A percentile compares a stretch with the other conserved stretches of the same genome.
These are phyloP conservation scores for Dorcus hopei DNA, from an alignment of 2,888 invertebrate genomes.

Conservation along the genomic window DNA sequence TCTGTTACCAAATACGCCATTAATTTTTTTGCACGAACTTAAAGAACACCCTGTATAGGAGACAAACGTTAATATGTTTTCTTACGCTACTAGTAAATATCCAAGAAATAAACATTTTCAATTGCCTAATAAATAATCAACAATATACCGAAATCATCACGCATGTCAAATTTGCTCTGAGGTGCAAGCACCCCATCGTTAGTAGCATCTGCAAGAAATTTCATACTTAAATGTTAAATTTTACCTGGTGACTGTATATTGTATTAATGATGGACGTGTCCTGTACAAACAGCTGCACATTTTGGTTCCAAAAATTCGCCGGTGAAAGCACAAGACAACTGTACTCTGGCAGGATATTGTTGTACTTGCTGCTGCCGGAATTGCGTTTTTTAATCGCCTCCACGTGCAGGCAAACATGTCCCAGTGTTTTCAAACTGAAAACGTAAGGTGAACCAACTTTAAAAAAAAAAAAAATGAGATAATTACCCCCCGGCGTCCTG, in stretches of 20 bases:
- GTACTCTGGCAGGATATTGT: slow-evolving; percentile 78
- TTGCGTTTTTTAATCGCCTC: slow-evolving; percentile 66
- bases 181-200: too few relatives aligned
- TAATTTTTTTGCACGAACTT: too few relatives aligned
- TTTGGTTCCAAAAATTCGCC: slow-evolving; percentile 90
- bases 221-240: too few relatives aligned
- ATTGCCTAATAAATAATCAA: too few relatives aligned
- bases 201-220: too few relatives aligned
- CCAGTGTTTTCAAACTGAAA: slow-evolving; percentile 65
- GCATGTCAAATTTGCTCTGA: too few relatives aligned
- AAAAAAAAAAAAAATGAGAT: not conserved
- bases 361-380: slow-evolving; percentile 51
- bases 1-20: too few relatives aligned
- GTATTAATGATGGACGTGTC: slow-evolving; percentile 80
- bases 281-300: slow-evolving; percentile 71
- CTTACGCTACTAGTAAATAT: too few relatives aligned
- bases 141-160: too few relatives aligned
- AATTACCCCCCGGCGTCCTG: slow-evolving; percentile 67
- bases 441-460: slow-evolving; percentile 19
- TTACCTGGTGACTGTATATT: slow-evolving; percentile 79
- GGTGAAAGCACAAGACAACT: slow-evolving; percentile 89
- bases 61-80: too few relatives aligned
- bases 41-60: too few relatives aligned
- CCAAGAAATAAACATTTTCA: too few relatives aligned
- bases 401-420: slow-evolving; percentile 81